Base-by-base conservation (phyloP, 2,113 vertebrate genomes). In the Sterna hirundo region DNA sequence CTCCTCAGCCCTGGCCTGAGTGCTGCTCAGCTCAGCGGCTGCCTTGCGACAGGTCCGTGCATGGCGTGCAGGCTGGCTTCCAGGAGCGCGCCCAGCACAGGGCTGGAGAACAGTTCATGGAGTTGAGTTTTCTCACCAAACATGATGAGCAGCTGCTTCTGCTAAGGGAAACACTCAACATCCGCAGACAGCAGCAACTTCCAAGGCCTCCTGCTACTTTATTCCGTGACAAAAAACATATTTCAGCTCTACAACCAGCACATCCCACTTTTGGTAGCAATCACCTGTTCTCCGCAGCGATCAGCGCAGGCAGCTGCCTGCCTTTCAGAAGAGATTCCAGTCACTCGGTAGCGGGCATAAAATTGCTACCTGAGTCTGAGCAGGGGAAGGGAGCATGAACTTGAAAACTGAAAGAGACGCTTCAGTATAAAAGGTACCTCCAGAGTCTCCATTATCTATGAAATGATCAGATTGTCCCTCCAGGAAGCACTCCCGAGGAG, bases 21-120 rank as follows among this genome's bases (percentile, higher is more conserved):
- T 58, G 38, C 16, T 22, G 27, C 78, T 54, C 40, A 14, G 42
- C 7, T 42, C 26, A 38, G 20, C 18, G 13, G 30, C 8, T 34
- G 29, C 46, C 55, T 15, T 40, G 26, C 55, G 3, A 7, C 16
- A 38, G 2, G 9, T n/a, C 42, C 5, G 3, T 0, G 3, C 6
- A 20, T 3, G 7, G 52, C 2, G 0, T 11, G 26, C 32, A 54
- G 27, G 70, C 25, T 22, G 44, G 8, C 29, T 51, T 26, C 66
- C 4, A 34, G 46, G 11, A 21, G n/a, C 8, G 34, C 11, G 1
- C 9, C 36, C 54, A 20, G 30, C 0, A 1, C 29, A 16, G 44
- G 40, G 5, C 4, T 19, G 20, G 20, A 60, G 18, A 54, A 29
- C 20, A 0, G 26, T 12, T 69, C n/a, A 13, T 10, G 4, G 15